These are phyloP conservation scores for Athene cunicularia DNA, from an alignment of 2,113 vertebrate species.

Conservation along the genomic window DNA sequence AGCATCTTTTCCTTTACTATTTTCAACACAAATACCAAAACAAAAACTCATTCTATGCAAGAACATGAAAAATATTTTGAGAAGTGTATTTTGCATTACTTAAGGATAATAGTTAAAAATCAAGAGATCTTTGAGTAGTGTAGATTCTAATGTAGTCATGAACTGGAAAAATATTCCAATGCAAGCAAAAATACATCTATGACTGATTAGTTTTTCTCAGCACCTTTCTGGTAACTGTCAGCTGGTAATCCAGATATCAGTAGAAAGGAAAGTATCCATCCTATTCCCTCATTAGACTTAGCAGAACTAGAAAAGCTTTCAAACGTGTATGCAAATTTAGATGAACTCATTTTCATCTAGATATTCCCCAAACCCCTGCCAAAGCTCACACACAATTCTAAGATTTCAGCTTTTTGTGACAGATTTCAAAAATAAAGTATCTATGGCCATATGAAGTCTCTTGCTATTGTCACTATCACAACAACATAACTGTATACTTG, in stretches of 20 bases:
- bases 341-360: neutral
- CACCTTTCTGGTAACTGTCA: neutral
- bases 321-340: neutral
- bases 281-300: neutral
- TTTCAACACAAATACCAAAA: neutral
- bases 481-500: neutral
- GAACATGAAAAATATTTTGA: neutral
- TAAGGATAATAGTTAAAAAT: neutral
- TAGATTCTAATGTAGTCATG: neutral
- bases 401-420: neutral
- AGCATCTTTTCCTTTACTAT: neutral
- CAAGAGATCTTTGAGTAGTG: neutral
- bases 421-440: neutral
- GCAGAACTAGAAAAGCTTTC: neutral
- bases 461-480: neutral
- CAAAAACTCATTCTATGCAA: neutral
- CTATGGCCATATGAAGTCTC: neutral
- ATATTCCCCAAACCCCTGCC: neutral
- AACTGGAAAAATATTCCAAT: neutral
- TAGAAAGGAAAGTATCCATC: neutral
- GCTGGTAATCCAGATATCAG: neutral
- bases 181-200: neutral
- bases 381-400: neutral
- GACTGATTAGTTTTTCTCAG: neutral
- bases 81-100: neutral